Evolutionary conservation across 2,888 invertebrate species (phyloP), one percentile per base, ranked within the genome.

Genomic region (Drosophila maculinotata): DNA sequence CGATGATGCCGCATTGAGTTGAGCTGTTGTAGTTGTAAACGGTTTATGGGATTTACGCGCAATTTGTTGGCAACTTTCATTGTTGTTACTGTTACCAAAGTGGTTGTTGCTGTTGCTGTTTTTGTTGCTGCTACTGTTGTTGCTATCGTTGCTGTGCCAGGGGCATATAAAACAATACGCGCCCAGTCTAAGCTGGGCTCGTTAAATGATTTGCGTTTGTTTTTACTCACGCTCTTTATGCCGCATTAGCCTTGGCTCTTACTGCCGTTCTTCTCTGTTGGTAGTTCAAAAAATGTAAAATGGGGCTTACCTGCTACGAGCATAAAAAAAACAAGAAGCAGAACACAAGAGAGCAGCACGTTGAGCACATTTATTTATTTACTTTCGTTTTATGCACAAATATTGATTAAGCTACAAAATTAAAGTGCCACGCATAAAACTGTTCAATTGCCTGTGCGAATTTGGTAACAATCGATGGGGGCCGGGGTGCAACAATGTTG

Each of bases 31-130:
- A 85, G 85, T 78, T 82, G 87, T 79, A 83, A 89, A 81, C 89
- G 87, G 88, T 87, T 87, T 87, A 87, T 89, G 88, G 84, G 89
- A 89, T 87, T 87, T 89, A 89, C 87, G 89, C 84, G 77, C 88
- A 87, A 87, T 87, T 87, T 87, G 83, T 87, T 89, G 77, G 65
- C 81, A 81, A 75, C 79, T 87, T 83, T 81, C 77, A 87, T 67
- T 76, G 84, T 62, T 68, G 47, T 62, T 75, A 67, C 62, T 38
- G 59, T 68, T 58, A 23, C 41, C 14, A 38, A 15, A 36, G 30
- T 39, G 36, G 3, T 7, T 14, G n/a, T 30, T 56, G 44, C 48
- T 59, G 52, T 49, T 62, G 17, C 36, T 47, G 15, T 25, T 30
- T 33, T 36, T 47, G 65, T 42, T 66, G 54, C 14, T 54, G 31